phyloP scores from a whole-genome alignment of 2,797 vertebrate genomes.

The Ceyx erithaca region DNA sequence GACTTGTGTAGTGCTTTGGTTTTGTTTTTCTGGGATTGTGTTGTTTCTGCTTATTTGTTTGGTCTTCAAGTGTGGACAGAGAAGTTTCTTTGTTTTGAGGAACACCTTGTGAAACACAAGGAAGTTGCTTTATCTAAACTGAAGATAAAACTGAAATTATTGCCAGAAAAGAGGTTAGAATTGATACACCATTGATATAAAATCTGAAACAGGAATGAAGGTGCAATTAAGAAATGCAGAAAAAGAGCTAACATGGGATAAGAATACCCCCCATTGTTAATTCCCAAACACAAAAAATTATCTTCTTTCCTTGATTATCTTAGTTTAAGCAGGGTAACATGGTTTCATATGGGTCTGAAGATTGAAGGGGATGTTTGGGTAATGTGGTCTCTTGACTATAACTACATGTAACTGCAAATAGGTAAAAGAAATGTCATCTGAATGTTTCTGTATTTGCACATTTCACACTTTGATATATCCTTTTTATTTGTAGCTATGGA shows the following conservation, averaged over 20 bases:
- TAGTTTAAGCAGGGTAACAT: neutral
- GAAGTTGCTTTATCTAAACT: neutral
- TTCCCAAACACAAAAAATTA: neutral
- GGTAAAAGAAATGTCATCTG: neutral
- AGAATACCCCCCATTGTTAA: neutral
- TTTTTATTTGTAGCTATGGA: conserved; percentile 88
- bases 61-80: neutral
- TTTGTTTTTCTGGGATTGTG: neutral
- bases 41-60: neutral
- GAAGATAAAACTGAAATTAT: neutral
- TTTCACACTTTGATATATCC: conserved; percentile 56
- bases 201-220: neutral
- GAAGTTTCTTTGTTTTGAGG: neutral
- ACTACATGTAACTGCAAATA: neutral
- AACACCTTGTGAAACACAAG: neutral
- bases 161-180: neutral
- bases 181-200: neutral
- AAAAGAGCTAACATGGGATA: neutral
- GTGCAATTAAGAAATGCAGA: neutral
- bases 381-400: neutral
- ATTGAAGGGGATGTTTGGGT: neutral
- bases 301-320: neutral
- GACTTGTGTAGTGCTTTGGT: neutral
- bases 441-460: neutral
- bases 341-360: neutral